Evolutionary conservation across 2,797 vertebrate species (phyloP).

Genomic region (Orientallactaga sibirica): DNA sequence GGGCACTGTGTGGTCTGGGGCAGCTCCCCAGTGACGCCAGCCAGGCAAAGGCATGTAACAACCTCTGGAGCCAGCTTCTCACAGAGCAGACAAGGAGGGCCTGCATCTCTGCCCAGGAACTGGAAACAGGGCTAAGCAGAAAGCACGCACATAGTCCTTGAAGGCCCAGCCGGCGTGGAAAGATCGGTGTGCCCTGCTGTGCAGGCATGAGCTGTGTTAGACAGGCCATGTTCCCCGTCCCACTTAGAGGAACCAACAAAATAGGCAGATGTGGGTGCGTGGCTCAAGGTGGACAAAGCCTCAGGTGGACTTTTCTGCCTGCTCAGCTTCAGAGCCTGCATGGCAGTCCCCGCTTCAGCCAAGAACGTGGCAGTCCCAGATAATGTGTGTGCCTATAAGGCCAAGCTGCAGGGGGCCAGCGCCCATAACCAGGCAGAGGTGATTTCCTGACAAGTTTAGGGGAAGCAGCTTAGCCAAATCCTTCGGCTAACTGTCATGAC

Average conservation of each 20-base stretch:
- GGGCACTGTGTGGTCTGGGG: neutral
- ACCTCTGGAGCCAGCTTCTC: neutral
- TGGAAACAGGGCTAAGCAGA: too few relatives aligned
- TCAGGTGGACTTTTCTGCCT: too few relatives aligned
- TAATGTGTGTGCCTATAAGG: neutral
- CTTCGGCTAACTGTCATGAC: neutral
- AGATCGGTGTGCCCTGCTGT: neutral
- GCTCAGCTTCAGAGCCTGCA: neutral
- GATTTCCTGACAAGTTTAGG: neutral
- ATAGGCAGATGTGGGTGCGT: neutral
- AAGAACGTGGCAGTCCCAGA: neutral
- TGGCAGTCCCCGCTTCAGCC: accelerated
- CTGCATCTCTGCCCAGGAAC: neutral
- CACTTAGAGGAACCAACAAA: neutral
- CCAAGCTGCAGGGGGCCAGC: accelerated
- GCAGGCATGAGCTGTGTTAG: neutral
- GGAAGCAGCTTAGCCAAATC: accelerated
- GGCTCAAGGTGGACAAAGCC: neutral
- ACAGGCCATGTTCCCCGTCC: too few relatives aligned
- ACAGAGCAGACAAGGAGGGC: neutral
- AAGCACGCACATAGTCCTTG: neutral
- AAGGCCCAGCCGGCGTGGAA: neutral
- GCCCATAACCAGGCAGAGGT: accelerated
- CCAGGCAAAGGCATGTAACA: neutral
- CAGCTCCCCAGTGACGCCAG: neutral